phyloP scores from a whole-genome alignment of 2,113 vertebrate genomes.

The Herpetotheres cachinnans region DNA sequence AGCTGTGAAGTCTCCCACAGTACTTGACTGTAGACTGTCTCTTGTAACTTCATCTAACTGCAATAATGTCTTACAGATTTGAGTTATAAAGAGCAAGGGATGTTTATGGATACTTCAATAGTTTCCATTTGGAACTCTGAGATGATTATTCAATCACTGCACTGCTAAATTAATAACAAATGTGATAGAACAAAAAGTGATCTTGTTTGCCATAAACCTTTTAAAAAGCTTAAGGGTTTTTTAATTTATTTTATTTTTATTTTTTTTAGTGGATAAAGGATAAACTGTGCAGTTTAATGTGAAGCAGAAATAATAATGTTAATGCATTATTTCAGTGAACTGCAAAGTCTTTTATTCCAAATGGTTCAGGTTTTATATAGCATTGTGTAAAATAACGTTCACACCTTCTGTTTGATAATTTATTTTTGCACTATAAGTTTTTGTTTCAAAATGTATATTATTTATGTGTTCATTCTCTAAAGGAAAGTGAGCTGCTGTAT shows the following conservation, averaged over 20 bases:
- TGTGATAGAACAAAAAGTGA: constrained; percentile 63
- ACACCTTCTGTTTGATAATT: constrained; percentile 72
- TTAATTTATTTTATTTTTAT: constrained; percentile 61
- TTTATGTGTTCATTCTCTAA: constrained; percentile 67
- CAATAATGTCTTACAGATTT: constrained; percentile 71
- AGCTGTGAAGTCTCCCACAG: neutral
- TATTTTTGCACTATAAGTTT: constrained; percentile 77
- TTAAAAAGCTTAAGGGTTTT: constrained; percentile 42
- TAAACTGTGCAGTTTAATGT: constrained; percentile 70
- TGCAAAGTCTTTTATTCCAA: constrained; percentile 67
- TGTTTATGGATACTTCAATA: constrained; percentile 57
- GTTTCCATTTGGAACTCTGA: constrained; percentile 48
- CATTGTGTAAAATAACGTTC: constrained; percentile 72
- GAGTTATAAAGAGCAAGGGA: constrained; percentile 51
- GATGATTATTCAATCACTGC: constrained; percentile 65
- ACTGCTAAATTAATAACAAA: constrained; percentile 63
- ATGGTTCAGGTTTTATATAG: constrained; percentile 74
- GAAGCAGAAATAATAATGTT: constrained; percentile 65
- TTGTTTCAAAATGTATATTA: constrained; percentile 65
- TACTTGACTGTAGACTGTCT: constrained; percentile 14
- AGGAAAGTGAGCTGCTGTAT: constrained; percentile 65
- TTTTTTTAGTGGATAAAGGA: constrained; percentile 58
- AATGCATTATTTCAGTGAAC: constrained; percentile 67
- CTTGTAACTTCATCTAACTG: constrained; percentile 66
- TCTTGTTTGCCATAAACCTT: constrained; percentile 64